Conservation (phyloP, 2,797 vertebrate species). For the Lutjanus campechanus region DNA sequence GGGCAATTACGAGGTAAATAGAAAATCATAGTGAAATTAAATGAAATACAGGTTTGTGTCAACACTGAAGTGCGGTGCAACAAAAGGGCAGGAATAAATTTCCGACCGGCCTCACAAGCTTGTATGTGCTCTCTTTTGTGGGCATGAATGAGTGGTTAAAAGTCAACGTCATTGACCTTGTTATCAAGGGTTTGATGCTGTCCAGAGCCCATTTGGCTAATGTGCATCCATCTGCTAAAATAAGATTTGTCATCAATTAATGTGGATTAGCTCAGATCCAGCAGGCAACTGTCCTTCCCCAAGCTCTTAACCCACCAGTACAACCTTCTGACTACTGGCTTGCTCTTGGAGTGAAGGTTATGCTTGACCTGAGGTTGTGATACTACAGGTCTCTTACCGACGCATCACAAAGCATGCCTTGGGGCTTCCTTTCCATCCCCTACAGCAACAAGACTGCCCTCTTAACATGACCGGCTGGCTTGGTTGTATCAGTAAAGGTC, state of each 20-base stretch:
- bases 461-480: background rate
- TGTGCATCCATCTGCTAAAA: conserved; percentile 17
- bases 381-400: background rate
- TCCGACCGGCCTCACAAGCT: background rate
- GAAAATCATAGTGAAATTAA: background rate
- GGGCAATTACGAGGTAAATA: background rate
- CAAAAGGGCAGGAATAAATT: conserved; percentile 5
- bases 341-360: conserved; percentile 14
- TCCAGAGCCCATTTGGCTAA: background rate
- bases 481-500: conserved; percentile 10
- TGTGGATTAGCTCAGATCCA: background rate
- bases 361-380: conserved; percentile 23
- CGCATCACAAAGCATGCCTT: conserved; percentile 11
- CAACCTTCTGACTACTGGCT: background rate
- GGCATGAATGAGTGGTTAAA: conserved; percentile 1
- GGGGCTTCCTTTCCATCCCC: conserved; percentile 7
- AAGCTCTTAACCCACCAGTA: background rate
- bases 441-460: conserved; percentile 21
- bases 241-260: conserved; percentile 2
- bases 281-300: background rate
- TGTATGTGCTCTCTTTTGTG: background rate
- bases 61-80: conserved; percentile 1
- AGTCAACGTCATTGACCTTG: conserved; percentile 10
- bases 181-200: conserved; percentile 6
- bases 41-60: background rate